Percentiles rank a stretch among this genome's conserved stretches.
These are phyloP conservation scores for Anableps anableps DNA, from an alignment of 2,797 vertebrate genomes.

Conservation along the genomic window DNA sequence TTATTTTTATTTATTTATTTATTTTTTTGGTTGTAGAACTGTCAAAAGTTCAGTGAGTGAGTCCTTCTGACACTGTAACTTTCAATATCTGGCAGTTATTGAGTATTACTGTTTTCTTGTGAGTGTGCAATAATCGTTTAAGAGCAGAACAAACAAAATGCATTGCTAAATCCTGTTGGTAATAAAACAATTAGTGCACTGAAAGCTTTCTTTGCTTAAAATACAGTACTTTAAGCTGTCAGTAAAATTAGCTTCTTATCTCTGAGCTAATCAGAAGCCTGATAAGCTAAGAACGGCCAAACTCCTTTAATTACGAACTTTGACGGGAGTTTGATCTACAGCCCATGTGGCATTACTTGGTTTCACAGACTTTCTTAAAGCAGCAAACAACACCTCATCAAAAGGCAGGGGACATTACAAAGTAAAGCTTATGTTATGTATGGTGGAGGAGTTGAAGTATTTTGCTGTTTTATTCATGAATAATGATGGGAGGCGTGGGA, in stretches of 20 bases:
- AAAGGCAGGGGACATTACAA: slow-evolving; percentile 27
- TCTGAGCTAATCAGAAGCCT: slow-evolving; percentile 21
- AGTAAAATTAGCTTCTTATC: slow-evolving; percentile 43
- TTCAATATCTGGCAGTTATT: too few relatives aligned
- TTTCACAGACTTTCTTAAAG: slow-evolving; percentile 49
- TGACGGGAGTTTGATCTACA: slow-evolving; percentile 46
- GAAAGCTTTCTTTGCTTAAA: slow-evolving; percentile 37
- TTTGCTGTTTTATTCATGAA: not conserved
- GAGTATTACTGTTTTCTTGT: too few relatives aligned
- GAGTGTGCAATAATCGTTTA: too few relatives aligned
- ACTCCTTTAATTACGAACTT: slow-evolving; percentile 35
- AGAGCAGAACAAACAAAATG: too few relatives aligned
- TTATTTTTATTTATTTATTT: too few relatives aligned
- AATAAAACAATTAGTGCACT: slow-evolving; percentile 9
- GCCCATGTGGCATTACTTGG: slow-evolving; percentile 17
- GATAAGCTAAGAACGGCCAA: slow-evolving; percentile 36
- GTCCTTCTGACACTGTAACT: too few relatives aligned
- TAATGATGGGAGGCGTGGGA: not conserved
- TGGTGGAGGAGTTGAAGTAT: not conserved
- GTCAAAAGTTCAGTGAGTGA: too few relatives aligned
- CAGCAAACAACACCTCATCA: slow-evolving; percentile 48
- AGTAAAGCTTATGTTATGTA: not conserved
- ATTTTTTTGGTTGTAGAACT: too few relatives aligned
- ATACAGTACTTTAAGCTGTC: slow-evolving; percentile 42
- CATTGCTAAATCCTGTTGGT: too few relatives aligned